A percentile compares a stretch with the other conserved stretches of the same genome.
phyloP scores from a whole-genome alignment of 2,888 invertebrate species.

The Acronicta psi region DNA sequence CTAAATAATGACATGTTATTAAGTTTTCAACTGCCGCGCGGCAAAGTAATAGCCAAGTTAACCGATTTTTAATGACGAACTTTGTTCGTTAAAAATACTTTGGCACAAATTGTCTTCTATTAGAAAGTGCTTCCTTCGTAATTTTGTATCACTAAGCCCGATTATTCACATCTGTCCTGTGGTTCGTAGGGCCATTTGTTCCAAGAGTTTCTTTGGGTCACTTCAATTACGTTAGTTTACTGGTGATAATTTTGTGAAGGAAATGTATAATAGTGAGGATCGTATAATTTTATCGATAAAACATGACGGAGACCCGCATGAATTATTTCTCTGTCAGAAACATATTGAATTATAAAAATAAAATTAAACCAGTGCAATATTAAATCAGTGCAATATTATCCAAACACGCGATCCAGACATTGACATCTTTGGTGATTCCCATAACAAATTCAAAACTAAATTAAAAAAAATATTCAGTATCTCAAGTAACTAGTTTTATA shows the following conservation, averaged over 20 bases:
- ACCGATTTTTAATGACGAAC: slow-evolving; percentile 70
- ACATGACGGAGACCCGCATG: no score
- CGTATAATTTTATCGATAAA: no score
- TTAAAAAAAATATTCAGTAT: no score
- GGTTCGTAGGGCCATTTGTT: slow-evolving; percentile 33
- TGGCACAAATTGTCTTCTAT: slow-evolving; percentile 30
- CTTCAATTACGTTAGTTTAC: slow-evolving; percentile 21
- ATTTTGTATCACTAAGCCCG: slow-evolving; percentile 56
- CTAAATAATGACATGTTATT: slow-evolving; percentile 75
- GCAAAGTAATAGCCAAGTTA: slow-evolving; percentile 62
- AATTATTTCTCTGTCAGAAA: no score
- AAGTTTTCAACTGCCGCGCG: slow-evolving; percentile 65
- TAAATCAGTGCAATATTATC: no score
- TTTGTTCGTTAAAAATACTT: slow-evolving; percentile 48
- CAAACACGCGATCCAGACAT: no score
- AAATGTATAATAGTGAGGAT: no score
- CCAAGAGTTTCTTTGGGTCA: slow-evolving; percentile 32
- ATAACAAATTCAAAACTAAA: no score
- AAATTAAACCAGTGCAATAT: no score
- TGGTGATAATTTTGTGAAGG: slow-evolving; percentile 5
- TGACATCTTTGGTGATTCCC: no score
- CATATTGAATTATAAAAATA: background rate
- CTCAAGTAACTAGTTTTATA: no score
- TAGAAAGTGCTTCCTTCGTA: slow-evolving; percentile 41
- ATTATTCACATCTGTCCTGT: slow-evolving; percentile 57